These are phyloP conservation scores for Melanostoma mellinum DNA, from an alignment of 2,888 invertebrate genomes.

Conservation along the genomic window DNA sequence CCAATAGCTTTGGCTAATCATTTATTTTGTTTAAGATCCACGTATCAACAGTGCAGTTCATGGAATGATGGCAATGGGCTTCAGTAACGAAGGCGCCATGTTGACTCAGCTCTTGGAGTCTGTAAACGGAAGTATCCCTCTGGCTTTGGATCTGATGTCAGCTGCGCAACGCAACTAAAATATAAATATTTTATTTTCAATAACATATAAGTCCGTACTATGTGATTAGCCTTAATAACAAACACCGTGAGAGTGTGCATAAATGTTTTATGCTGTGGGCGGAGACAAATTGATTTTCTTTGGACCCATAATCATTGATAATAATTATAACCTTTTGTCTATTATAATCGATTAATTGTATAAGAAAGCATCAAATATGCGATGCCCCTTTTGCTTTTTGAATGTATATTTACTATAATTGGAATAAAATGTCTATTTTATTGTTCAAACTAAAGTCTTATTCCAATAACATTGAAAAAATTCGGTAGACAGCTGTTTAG, in stretches of 20 bases:
- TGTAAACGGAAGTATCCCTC: conserved; percentile 80
- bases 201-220: too few species aligned
- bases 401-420: conserved; percentile 40
- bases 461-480: too few species aligned
- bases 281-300: neutral
- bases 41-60: conserved; percentile 86
- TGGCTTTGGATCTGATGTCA: conserved; percentile 80
- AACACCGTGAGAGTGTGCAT: too few species aligned
- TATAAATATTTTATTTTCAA: too few species aligned
- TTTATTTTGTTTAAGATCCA: conserved; percentile 74
- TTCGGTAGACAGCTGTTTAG: too few species aligned
- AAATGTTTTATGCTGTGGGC: too few species aligned
- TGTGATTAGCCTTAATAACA: too few species aligned
- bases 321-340: conserved; percentile 18
- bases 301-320: neutral
- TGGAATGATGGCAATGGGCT: conserved; percentile 91
- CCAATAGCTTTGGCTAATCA: neutral
- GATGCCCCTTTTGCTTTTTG: conserved; percentile 14
- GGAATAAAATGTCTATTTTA: conserved; percentile 35
- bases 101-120: conserved; percentile 80
- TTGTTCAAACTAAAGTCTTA: neutral
- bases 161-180: conserved; percentile 75
- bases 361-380: conserved; percentile 37
- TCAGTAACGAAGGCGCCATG: conserved; percentile 87
- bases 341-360: conserved; percentile 43